phyloP scores from a whole-genome alignment of 2,888 invertebrate species.

The Dynastes maya region DNA sequence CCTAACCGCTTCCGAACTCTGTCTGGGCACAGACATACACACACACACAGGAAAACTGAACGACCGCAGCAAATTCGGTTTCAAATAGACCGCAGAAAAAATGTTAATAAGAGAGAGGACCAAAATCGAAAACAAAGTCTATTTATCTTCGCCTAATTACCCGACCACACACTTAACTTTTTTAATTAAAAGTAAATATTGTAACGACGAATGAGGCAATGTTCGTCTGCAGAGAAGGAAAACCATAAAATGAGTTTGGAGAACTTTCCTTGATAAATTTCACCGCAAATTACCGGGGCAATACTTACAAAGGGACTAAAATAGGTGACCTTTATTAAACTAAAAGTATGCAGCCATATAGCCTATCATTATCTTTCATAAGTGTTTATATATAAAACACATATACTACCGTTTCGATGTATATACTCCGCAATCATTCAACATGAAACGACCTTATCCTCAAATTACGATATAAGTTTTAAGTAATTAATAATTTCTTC shows the following conservation, averaged over 20 bases:
- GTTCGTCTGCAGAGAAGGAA: background rate
- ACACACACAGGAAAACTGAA: background rate
- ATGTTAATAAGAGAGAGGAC: conserved; percentile 8
- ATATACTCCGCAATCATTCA: too few relatives aligned
- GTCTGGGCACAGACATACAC: background rate
- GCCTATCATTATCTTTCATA: too few relatives aligned
- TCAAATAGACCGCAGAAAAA: conserved; percentile 6
- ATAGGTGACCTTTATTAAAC: too few relatives aligned
- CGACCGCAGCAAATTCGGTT: conserved; percentile 18
- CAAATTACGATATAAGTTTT: too few relatives aligned
- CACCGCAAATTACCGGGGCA: too few relatives aligned
- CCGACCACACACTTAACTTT: conserved; percentile 22
- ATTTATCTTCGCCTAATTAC: conserved; percentile 28
- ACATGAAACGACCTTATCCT: too few relatives aligned
- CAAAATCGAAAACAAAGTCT: conserved; percentile 36
- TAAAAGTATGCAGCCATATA: too few relatives aligned
- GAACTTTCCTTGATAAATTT: background rate
- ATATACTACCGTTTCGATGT: too few relatives aligned
- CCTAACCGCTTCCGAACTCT: conserved; percentile 6
- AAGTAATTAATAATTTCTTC: too few relatives aligned
- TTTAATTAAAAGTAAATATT: conserved; percentile 37
- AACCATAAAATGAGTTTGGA: conserved; percentile 2
- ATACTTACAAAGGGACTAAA: too few relatives aligned
- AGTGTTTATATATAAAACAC: too few relatives aligned
- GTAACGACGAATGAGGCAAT: background rate